phyloP scores from a whole-genome alignment of 2,888 invertebrate species.

The Buathra laborator region DNA sequence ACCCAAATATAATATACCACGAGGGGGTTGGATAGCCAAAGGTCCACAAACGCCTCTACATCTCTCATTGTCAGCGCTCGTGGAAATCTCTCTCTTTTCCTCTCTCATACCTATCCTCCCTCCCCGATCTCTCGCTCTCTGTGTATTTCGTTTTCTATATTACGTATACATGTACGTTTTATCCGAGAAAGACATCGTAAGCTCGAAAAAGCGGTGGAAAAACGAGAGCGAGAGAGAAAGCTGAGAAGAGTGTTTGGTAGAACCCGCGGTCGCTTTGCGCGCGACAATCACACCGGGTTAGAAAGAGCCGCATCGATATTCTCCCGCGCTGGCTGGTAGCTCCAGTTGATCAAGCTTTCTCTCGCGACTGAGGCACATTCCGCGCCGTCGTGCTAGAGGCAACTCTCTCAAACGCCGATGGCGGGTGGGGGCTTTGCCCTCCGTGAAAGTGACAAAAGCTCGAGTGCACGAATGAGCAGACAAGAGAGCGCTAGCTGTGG shows the following conservation, averaged over 20 bases:
- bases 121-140: constrained; percentile 1
- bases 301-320: constrained; percentile 54
- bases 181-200: constrained; percentile 42
- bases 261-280: constrained; percentile 38
- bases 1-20: constrained; percentile 73
- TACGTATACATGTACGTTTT: constrained; percentile 4
- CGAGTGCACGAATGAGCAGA: constrained; percentile 39
- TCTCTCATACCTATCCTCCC: not conserved
- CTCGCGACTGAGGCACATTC: constrained; percentile 39
- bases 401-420: constrained; percentile 26
- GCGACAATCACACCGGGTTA: constrained; percentile 55
- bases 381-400: constrained; percentile 4
- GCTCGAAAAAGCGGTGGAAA: constrained; percentile 8
- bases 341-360: constrained; percentile 51
- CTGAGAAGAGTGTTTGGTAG: constrained; percentile 48
- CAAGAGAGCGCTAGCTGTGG: constrained; percentile 41
- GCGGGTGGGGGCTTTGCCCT: constrained; percentile 38
- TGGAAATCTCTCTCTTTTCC: constrained; percentile 10
- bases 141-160: constrained; percentile 39
- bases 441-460: constrained; percentile 51
- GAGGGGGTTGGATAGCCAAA: constrained; percentile 49
- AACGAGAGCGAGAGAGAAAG: constrained; percentile 56
- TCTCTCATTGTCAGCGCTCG: constrained; percentile 66
- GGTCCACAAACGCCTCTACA: constrained; percentile 51
- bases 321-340: constrained; percentile 26